Conservation (phyloP, 2,888 invertebrate species). For the Cenopis cana region DNA sequence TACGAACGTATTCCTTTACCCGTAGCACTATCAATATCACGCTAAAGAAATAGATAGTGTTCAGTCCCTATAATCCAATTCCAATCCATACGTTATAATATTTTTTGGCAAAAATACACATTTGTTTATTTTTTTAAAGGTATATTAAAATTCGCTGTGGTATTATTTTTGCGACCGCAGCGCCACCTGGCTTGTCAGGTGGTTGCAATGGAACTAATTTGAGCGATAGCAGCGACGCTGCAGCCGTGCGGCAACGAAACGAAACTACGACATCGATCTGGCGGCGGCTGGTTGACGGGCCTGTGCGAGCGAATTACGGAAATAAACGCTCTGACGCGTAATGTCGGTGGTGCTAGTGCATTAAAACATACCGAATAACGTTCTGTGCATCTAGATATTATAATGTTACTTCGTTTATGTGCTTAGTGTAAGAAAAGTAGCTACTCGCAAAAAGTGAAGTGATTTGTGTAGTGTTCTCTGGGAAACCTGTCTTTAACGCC, state of each 20-base stretch:
- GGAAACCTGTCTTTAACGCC: conserved; percentile 62
- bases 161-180: conserved; percentile 52
- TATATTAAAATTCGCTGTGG: conserved; percentile 47
- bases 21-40: too few species aligned
- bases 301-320: conserved; percentile 74
- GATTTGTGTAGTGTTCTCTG: conserved; percentile 70
- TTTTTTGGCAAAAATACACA: too few species aligned
- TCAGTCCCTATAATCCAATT: too few species aligned
- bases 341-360: conserved; percentile 82
- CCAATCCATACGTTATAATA: too few species aligned
- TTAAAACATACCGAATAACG: conserved; percentile 67
- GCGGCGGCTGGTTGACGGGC: conserved; percentile 71
- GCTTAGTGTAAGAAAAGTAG: conserved; percentile 79
- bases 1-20: too few species aligned
- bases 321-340: conserved; percentile 72
- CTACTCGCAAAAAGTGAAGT: conserved; percentile 65
- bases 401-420: conserved; percentile 75
- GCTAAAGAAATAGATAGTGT: too few species aligned
- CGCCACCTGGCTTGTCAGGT: conserved; percentile 63
- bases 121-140: too few species aligned
- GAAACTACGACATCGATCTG: conserved; percentile 81
- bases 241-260: conserved; percentile 65
- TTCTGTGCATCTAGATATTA: conserved; percentile 74
- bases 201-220: conserved; percentile 49
- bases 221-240: conserved; percentile 56